Evolutionary conservation across 2,888 invertebrate genomes (phyloP), one percentile per base, ranked within the genome.

Genomic region (Pelosia muscerda): DNA sequence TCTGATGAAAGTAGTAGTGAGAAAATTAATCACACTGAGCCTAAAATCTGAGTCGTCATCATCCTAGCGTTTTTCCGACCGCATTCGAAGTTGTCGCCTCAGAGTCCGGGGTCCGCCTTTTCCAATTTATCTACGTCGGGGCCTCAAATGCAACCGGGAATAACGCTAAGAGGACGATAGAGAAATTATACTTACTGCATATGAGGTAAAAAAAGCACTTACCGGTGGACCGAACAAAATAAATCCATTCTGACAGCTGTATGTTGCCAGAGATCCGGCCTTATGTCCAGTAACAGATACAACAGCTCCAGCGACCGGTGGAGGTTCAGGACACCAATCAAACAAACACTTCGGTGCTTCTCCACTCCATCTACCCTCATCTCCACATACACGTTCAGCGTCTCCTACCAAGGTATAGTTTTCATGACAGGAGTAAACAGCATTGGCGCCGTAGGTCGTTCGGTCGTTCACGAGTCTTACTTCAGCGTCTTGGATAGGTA

Each of bases 291-390:
- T 96, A 10, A 96, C 96, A 1, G 95, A 90, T 0, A 98, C 97
- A 0, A 96, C 91, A 2, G 98, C 98, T 0, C 98, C 98, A 10
- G 96, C 95, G 2, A 98, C 97, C 42, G 95, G 95, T 0, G 97
- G 97, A 0, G 98, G 98, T 74, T 97, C 97, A 0, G 98, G 97
- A 87, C 98, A 98, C 98, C 98, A 97, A 90, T 98, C 97, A 86
- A 97, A 97, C 61, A 98, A 92, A 88, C 98, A 98, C 81, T 97
- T 96, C 0, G 98, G 98, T 10, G 97, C 95, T 66, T 96, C 96
- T 0, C 97, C 97, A 58, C 96, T 96, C 98, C 98, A 98, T 62
- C 95, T 90, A 0, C 97, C 98, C 54, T 96, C 96, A 69, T 97
- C 96, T 0, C 96, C 96, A 84, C 98, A 98, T n/a, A 95, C 93